Percentiles rank a stretch among this genome's conserved stretches.
Conservation (phyloP, 2,888 invertebrate genomes). For the Ormyrus nitidulus region DNA sequence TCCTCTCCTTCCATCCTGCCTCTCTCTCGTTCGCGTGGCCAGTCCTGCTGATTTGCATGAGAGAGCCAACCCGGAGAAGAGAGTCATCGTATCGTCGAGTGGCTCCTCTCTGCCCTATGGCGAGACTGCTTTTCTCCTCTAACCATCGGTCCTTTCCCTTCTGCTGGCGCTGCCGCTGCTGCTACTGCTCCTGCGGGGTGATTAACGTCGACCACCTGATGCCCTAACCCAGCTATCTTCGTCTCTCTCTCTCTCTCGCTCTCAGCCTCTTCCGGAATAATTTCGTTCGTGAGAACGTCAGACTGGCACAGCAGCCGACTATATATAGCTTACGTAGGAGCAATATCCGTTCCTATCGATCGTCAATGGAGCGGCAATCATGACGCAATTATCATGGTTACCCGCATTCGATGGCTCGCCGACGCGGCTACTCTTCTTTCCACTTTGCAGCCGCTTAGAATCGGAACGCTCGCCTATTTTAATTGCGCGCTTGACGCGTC, state of each 20-base stretch:
- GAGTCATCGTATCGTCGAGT: conserved; percentile 24
- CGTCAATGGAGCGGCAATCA: conserved; percentile 53
- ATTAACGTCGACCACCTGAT: conserved; percentile 68
- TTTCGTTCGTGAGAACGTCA: conserved; percentile 61
- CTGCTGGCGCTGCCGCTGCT: conserved; percentile 23
- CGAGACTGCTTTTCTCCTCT: conserved; percentile 57
- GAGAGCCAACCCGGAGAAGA: conserved; percentile 29
- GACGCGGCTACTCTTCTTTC: conserved; percentile 3
- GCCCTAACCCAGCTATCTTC: conserved; percentile 59
- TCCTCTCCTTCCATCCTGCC: background rate
- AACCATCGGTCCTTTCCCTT: conserved; percentile 56
- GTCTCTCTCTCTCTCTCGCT: conserved; percentile 36
- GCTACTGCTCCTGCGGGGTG: conserved; percentile 52
- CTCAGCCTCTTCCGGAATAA: conserved; percentile 63
- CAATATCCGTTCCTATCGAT: conserved; percentile 51
- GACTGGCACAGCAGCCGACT: conserved; percentile 15
- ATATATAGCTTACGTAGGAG: background rate
- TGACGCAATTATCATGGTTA: conserved; percentile 51
- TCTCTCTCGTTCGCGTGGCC: conserved; percentile 35
- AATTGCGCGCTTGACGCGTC: conserved; percentile 22
- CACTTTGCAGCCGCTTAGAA: background rate
- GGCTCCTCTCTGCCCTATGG: conserved; percentile 50
- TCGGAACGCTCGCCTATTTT: background rate
- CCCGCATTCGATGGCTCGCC: conserved; percentile 3
- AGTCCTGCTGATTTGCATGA: conserved; percentile 59